Base-by-base conservation (phyloP, 2,113 vertebrate species). In the Stictonetta naevosa region DNA sequence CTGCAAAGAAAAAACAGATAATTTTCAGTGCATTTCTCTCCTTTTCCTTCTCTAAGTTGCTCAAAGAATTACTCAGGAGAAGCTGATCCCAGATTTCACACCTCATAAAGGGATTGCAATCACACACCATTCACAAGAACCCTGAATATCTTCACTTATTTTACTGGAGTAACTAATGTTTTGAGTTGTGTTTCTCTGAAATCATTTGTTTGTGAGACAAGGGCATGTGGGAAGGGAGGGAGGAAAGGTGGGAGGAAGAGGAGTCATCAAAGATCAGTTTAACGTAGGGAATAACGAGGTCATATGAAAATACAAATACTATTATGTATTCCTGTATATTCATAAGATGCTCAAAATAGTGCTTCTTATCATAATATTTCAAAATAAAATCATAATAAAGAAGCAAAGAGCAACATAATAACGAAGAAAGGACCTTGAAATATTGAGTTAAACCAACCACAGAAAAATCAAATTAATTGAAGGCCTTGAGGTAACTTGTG, bases 381-480 rank as follows among this genome's bases (percentile, higher is more conserved):
- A 79, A 71, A 93, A 76, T 72, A 80, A 91, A 83, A 93, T 8
- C 17, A 63, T 92, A 90, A 93, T 67, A 71, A 83, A 78, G 44
- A 88, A 87, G 9, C 15, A 88, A 88, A 86, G 5, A 69, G 19
- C 16, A 87, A n/a, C 11, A 23, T 72, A 81, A 92, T 83, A 93
- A 93, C 83, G 83, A 83, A 82, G 36, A 72, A 87, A 80, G 42
- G 79, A 92, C 81, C 58, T 96, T 94, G 91, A 95, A 94, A 95
- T 93, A 94, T 36, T 74, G 60, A 92, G 87, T 91, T 94, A 81
- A 95, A 82, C 53, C 58, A 96, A 82, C 40, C 82, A 83, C 62
- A 91, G 46, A 93, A 96, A 96, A 91, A 84, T 92, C 72, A 91
- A 96, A 97, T 96, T 81, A 84, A 59, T 90, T 86, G 72, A 96